These are phyloP conservation scores for Gnatocerus cornutus DNA, from an alignment of 2,888 invertebrate species.

Conservation along the genomic window DNA sequence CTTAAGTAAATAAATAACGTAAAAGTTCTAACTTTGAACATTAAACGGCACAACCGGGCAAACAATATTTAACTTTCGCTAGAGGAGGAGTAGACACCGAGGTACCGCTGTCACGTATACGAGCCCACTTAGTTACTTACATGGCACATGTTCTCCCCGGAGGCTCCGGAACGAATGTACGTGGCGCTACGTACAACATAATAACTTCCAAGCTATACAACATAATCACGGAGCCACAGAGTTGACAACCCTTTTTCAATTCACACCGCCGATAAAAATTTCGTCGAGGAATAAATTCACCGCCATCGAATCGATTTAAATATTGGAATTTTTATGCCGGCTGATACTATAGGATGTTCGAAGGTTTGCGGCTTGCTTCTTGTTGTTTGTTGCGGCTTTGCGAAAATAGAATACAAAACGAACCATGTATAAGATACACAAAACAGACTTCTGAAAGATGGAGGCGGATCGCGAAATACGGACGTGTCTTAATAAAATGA, in stretches of 20 bases:
- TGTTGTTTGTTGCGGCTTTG: conserved; percentile 5
- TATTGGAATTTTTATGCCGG: conserved; percentile 16
- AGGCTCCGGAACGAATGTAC: conserved; percentile 56
- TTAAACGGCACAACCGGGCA: conserved; percentile 50
- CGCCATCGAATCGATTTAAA: conserved; percentile 10
- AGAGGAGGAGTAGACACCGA: conserved; percentile 46
- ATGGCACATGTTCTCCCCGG: conserved; percentile 57
- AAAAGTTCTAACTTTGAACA: conserved; percentile 54
- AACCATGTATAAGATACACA: no score
- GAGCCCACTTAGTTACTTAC: conserved; percentile 59
- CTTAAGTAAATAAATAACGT: conserved; percentile 55
- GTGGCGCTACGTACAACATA: conserved; percentile 56
- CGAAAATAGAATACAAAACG: background rate
- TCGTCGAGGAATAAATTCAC: no score
- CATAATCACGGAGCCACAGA: conserved; percentile 39
- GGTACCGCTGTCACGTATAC: conserved; percentile 57
- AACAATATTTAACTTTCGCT: conserved; percentile 57
- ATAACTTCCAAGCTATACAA: conserved; percentile 50
- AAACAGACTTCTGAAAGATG: no score
- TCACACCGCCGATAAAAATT: conserved; percentile 27
- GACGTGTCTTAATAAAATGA: no score
- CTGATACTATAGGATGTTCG: conserved; percentile 2
- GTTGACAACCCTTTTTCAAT: conserved; percentile 40
- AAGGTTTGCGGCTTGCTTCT: background rate
- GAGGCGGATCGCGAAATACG: no score